phyloP scores from a whole-genome alignment of 1,140 invertebrate species.

The Colletes latitarsis region DNA sequence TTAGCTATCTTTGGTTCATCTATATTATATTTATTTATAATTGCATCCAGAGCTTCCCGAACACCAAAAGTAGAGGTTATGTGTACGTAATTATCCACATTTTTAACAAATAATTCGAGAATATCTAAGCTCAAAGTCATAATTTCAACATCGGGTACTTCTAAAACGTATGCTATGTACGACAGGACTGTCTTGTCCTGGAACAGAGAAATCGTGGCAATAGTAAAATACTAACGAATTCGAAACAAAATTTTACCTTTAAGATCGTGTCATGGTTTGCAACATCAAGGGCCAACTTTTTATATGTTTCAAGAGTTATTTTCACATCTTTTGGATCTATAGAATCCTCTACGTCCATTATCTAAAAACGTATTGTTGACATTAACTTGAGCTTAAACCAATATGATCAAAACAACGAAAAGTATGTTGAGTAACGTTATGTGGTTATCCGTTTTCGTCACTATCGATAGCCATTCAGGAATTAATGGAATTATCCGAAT shows the following conservation, averaged over 20 bases:
- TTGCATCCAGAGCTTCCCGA: conserved; percentile 76
- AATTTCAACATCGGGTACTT: conserved; percentile 75
- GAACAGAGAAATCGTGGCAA: conserved; percentile 38
- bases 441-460: not conserved
- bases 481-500: not conserved
- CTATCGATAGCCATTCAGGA: not conserved
- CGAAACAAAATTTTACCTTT: conserved; percentile 69
- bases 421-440: not conserved
- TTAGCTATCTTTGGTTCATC: conserved; percentile 74
- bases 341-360: conserved; percentile 74
- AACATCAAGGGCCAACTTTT: conserved; percentile 76
- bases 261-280: conserved; percentile 80
- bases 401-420: not conserved
- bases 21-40: conserved; percentile 75
- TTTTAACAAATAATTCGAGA: conserved; percentile 77
- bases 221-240: not conserved
- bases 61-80: conserved; percentile 80
- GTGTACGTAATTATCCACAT: conserved; percentile 79
- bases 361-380: conserved; percentile 64
- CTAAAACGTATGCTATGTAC: conserved; percentile 78
- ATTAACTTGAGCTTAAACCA: conserved; percentile 53
- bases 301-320: conserved; percentile 77
- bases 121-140: conserved; percentile 75
- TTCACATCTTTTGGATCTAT: conserved; percentile 74
- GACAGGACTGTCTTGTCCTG: conserved; percentile 80